Evolutionary conservation across 2,888 invertebrate species (phyloP).

Genomic region (Lasioglossum zephyrum): DNA sequence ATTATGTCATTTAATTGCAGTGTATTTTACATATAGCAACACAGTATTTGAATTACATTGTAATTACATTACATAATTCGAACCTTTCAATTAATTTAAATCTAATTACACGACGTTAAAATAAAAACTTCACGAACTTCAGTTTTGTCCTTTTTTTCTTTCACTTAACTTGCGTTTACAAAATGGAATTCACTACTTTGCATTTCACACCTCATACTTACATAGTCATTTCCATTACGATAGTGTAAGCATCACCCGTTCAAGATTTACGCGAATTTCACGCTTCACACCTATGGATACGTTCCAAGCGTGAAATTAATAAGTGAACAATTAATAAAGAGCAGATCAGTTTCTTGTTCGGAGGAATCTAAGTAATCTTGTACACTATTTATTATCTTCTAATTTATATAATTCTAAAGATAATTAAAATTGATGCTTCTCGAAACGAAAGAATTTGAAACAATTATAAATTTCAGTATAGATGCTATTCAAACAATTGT

Average conservation of each 20-base stretch:
- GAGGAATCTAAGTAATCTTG: neutral
- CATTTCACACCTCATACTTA: neutral
- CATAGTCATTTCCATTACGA: neutral
- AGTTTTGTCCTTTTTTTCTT: neutral
- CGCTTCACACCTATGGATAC: neutral
- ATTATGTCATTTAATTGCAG: too few relatives aligned
- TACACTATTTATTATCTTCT: neutral
- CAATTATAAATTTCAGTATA: too few relatives aligned
- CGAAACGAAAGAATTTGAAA: too few relatives aligned
- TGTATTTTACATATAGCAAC: too few relatives aligned
- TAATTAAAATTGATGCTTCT: too few relatives aligned
- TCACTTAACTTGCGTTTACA: neutral
- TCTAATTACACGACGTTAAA: too few relatives aligned
- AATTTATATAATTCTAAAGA: too few relatives aligned
- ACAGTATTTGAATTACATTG: too few relatives aligned
- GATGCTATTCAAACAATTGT: too few relatives aligned
- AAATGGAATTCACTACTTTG: neutral
- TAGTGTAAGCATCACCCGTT: neutral
- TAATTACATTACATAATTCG: too few relatives aligned
- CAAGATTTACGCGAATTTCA: slow-evolving; percentile 18
- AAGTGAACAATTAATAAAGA: neutral
- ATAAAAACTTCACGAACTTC: neutral
- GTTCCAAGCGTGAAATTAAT: slow-evolving; percentile 12
- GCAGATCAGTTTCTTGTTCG: neutral
- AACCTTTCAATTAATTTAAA: too few relatives aligned